These are phyloP conservation scores for Girardia tigrina DNA, from an alignment of 2,888 invertebrate species.

Conservation along the genomic window DNA sequence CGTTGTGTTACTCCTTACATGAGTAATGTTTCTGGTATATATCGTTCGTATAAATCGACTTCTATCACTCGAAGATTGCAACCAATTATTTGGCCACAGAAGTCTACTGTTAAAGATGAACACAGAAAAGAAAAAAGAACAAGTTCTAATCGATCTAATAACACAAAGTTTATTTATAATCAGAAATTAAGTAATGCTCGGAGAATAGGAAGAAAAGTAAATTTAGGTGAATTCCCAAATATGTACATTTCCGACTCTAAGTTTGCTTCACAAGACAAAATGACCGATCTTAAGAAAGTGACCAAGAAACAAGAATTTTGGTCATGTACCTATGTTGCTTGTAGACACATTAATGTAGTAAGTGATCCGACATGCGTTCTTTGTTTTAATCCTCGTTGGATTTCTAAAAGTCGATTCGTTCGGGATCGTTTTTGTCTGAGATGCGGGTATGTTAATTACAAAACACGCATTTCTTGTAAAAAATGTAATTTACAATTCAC, in stretches of 20 bases:
- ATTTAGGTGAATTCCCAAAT: background rate
- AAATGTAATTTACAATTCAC: background rate
- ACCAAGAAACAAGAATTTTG: background rate
- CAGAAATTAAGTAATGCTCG: background rate
- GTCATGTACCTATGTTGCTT: background rate
- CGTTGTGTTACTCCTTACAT: background rate
- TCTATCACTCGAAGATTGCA: slow-evolving; percentile 3
- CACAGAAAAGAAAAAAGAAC: background rate
- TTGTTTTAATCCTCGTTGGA: background rate
- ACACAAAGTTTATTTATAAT: background rate
- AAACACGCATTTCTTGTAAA: background rate
- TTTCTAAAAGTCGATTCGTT: background rate
- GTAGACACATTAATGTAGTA: background rate
- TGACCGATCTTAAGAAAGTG: background rate
- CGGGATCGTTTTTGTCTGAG: background rate
- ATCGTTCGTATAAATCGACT: background rate
- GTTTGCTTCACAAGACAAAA: background rate
- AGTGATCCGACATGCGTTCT: background rate
- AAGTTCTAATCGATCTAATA: background rate
- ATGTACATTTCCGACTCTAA: too few relatives aligned
- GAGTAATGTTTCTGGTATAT: background rate
- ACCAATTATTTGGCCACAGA: background rate
- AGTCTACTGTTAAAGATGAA: background rate
- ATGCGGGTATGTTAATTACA: background rate
- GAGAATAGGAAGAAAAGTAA: background rate